Base-by-base conservation (phyloP, 1,140 invertebrate genomes). In the Coelopa frigida region DNA sequence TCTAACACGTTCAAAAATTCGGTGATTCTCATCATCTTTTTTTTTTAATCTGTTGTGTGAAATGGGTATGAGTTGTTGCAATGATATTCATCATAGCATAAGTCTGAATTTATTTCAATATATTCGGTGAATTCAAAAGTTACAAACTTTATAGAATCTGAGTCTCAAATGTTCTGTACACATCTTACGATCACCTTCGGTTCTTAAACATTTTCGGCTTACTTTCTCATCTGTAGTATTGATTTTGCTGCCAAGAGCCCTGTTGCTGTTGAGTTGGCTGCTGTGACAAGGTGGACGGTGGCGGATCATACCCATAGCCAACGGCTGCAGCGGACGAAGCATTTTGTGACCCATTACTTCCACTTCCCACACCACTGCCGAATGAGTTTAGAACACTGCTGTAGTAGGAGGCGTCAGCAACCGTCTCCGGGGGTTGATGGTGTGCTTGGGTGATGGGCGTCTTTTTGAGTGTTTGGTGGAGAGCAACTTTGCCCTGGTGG, bases 381-480 rank as follows among this genome's bases (percentile, higher is more conserved):
- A 65, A 67, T 1, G 63, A 59, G 22, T 59, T 64, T 2, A 67
- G 36, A 4, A 67, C 63, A 39, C 63, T 67, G 41, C 63, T 66
- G 37, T 67, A 67, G 46, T 67, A 67, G 1, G 63, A 66, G 15
- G 63, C 63, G 48, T 66, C 63, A 3, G 63, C 63, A 37, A 67
- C 60, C 2, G 57, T 56, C 33, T 67, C 63, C 0, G 63, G 54
- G n/a, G 58, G 55, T 22, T 64, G 63, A 22, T 53, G 48, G 15
- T 45, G 46, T 29, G 39, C 21, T 18, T 46, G 47, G 3, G 31
- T 40, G n/a, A 49, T 36, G 2, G 35, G 46, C 11, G 57, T 55
- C 49, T 67, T 67, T 42, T 63, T 67, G 0, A 67, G 48, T 14
- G 51, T 54, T 39, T 67, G 63, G 38, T 67, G 62, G 17, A 67